phyloP scores from a whole-genome alignment of 2,797 vertebrate genomes.

The Coregonus ussuriensis region DNA sequence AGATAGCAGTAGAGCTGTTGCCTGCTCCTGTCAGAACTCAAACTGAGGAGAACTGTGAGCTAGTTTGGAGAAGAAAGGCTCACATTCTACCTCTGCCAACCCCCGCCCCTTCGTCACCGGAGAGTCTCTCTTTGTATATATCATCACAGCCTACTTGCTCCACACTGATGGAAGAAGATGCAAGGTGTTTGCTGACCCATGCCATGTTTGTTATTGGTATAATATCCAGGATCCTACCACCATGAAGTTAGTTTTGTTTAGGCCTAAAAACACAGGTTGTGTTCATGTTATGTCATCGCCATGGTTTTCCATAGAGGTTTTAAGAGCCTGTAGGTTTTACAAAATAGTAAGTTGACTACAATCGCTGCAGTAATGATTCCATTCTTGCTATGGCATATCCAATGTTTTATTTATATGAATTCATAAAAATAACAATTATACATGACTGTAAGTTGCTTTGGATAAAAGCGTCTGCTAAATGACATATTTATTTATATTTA shows the following conservation, averaged over 20 bases:
- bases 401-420: neutral
- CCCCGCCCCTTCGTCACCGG: neutral
- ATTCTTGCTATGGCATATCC: too few relatives aligned
- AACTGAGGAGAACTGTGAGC: neutral
- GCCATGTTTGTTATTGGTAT: slow-evolving; percentile 61
- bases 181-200: slow-evolving; percentile 9
- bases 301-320: neutral
- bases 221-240: slow-evolving; percentile 26
- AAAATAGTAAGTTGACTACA: too few relatives aligned
- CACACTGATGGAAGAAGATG: slow-evolving; percentile 22
- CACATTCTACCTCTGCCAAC: too few relatives aligned
- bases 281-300: slow-evolving; percentile 1
- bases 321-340: neutral
- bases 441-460: too few relatives aligned
- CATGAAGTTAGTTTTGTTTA: slow-evolving; percentile 24
- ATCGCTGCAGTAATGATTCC: too few relatives aligned
- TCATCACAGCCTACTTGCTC: slow-evolving; percentile 50
- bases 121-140: slow-evolving; percentile 44
- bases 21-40: neutral
- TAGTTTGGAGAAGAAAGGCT: too few relatives aligned
- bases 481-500: too few relatives aligned
- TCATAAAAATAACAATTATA: neutral
- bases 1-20: neutral
- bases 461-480: too few relatives aligned
- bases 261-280: neutral